phyloP scores from a whole-genome alignment of 2,797 vertebrate species.

The Onychomys leucogaster region DNA sequence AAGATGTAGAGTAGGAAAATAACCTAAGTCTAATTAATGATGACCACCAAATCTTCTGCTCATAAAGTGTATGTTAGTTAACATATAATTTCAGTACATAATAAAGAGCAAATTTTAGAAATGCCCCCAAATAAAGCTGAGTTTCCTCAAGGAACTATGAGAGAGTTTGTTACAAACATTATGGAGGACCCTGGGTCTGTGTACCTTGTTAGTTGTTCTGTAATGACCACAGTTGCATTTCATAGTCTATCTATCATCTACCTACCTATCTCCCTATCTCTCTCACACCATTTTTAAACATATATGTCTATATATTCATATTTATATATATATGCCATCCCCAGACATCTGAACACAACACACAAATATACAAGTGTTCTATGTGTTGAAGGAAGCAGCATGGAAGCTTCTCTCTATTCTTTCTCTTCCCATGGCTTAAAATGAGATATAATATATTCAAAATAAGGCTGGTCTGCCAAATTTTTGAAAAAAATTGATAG shows the following conservation, averaged over 20 bases:
- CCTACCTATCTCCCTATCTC: too few relatives aligned
- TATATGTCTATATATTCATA: not conserved
- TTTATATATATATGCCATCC: too few relatives aligned
- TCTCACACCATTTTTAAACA: too few relatives aligned
- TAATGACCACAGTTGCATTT: not conserved
- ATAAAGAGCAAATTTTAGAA: not conserved
- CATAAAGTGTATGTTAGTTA: not conserved
- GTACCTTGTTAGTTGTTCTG: not conserved
- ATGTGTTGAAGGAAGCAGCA: not conserved
- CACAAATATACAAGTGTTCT: not conserved
- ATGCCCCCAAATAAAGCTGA: not conserved
- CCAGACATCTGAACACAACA: not conserved
- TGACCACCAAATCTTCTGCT: not conserved
- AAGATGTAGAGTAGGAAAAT: not conserved
- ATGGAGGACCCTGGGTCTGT: not conserved
- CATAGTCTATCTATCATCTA: too few relatives aligned
- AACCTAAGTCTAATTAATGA: constrained; percentile 49
- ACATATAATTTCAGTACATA: constrained; percentile 8
- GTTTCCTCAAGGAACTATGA: not conserved
- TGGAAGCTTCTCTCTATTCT: not conserved
- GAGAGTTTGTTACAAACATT: not conserved
- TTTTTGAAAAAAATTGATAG: not conserved
- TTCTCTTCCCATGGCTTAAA: not conserved
- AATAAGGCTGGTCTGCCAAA: not conserved
- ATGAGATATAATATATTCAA: not conserved